Conservation (phyloP, 2,113 vertebrate species). For the Sinocyclocheilus grahami region DNA sequence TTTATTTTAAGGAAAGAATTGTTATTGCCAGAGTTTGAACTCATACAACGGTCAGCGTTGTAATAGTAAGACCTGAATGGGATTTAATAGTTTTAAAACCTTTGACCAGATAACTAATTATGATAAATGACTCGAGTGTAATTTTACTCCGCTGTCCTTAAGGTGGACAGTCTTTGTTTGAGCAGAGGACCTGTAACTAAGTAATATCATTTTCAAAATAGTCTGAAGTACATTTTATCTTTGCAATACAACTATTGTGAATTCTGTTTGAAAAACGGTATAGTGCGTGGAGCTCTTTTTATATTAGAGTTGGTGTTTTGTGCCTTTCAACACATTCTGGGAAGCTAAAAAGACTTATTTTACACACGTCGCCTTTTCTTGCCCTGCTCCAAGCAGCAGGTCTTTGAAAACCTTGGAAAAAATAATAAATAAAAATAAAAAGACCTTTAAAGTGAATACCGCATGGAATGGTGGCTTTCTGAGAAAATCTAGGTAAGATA, state of each 20-base stretch:
- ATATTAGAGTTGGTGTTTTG: slow-evolving; percentile 21
- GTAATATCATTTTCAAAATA: neutral
- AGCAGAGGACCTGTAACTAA: neutral
- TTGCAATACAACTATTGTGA: neutral
- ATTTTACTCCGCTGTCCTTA: neutral
- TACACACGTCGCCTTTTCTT: slow-evolving; percentile 2
- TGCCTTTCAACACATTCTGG: slow-evolving; percentile 34
- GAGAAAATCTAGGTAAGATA: neutral
- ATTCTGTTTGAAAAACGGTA: neutral
- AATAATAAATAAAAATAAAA: neutral
- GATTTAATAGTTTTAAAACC: neutral
- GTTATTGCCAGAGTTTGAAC: slow-evolving; percentile 12
- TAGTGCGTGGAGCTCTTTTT: neutral
- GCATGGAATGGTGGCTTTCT: slow-evolving; percentile 13
- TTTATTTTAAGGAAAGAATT: neutral
- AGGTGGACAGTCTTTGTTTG: neutral
- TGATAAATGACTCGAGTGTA: neutral
- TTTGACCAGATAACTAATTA: neutral
- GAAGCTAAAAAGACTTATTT: slow-evolving; percentile 18
- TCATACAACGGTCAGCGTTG: neutral
- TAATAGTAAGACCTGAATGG: neutral
- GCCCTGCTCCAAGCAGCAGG: slow-evolving; percentile 11
- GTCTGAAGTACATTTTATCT: neutral
- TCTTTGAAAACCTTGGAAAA: slow-evolving; percentile 27
- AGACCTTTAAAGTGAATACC: slow-evolving; percentile 22